Base-by-base conservation (phyloP, 1,140 invertebrate genomes). In the Musca vetustissima region DNA sequence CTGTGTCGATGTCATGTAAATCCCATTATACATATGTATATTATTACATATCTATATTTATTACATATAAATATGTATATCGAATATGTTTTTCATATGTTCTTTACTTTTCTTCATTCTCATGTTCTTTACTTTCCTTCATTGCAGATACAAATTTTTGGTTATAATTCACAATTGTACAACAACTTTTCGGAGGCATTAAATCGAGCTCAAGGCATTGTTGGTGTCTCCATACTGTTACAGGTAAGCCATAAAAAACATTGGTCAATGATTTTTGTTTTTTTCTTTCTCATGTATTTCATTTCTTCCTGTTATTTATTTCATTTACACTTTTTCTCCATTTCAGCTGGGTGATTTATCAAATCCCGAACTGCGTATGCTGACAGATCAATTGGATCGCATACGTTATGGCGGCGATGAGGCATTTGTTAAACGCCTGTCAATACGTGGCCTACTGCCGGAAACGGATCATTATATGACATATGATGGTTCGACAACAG, bases 381-480 rank as follows among this genome's bases (percentile, higher is more conserved):
- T 96, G 76, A 95, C 93, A 65, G 92, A 95, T 83, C 91, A 94
- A 84, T 84, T 95, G 81, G 91, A 93, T 79, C 92, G 91, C 85
- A 94, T 96, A 73, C 90, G 89, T 80, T 94, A 92, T 79, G 91
- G 92, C 84, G 93, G 93, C 74, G 90, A 93, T 66, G 89, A 92
- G 78, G 90, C 91, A 69, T 88, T 90, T 66, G 90, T 97, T 69
- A 92, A 91, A 79, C 87, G 91, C 64, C 84, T 97, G 73, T 93
- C 91, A 43, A 89, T 97, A 50, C 86, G 91, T 43, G 93, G 93
- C 19, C 85, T 98, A 57, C 84, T 98, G 48, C 95, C 95, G 2
- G 92, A 95, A 75, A 97, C 95, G 59, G 92, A 94, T 76, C 93
- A 95, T 83, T 98, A 97, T 84, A 96, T 98, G 90, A 98, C 96